Percentiles rank a stretch among this genome's conserved stretches.
Conservation (phyloP, 1,140 invertebrate genomes). For the Leptinotarsa lineolata region DNA sequence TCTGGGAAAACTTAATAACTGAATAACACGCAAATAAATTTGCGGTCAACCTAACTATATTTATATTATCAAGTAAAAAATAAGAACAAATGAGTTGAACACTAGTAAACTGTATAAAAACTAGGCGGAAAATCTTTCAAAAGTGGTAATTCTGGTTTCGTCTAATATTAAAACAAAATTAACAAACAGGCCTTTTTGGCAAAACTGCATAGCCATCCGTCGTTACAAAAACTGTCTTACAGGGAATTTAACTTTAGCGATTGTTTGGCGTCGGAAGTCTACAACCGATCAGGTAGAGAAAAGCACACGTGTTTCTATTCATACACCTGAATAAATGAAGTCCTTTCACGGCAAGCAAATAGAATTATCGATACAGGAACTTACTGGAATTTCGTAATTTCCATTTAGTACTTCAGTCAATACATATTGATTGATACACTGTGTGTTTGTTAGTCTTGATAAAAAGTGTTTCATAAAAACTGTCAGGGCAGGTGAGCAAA, state of each 20-base stretch:
- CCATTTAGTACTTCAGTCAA: neutral
- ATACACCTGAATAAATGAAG: neutral
- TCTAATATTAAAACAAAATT: too few species aligned
- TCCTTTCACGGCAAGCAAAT: neutral
- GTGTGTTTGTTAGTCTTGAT: neutral
- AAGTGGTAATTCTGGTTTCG: too few species aligned
- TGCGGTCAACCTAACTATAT: too few species aligned
- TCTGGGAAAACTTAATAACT: too few species aligned
- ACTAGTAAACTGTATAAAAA: too few species aligned
- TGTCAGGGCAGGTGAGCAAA: neutral
- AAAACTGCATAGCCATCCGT: too few species aligned
- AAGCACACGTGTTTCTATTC: neutral
- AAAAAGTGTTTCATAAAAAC: neutral
- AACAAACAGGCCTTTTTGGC: too few species aligned
- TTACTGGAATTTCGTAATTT: neutral
- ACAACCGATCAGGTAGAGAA: neutral
- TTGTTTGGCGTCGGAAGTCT: neutral
- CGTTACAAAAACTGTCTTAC: too few species aligned
- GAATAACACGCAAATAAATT: too few species aligned
- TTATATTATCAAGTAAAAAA: too few species aligned
- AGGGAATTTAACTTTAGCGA: neutral
- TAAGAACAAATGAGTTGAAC: too few species aligned
- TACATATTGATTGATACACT: neutral
- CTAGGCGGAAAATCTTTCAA: too few species aligned
- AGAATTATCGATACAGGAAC: conserved; percentile 5